Percentiles rank a stretch among this genome's conserved stretches.
Evolutionary conservation across 2,797 vertebrate genomes (phyloP).

Genomic region (Girardinus metallicus): DNA sequence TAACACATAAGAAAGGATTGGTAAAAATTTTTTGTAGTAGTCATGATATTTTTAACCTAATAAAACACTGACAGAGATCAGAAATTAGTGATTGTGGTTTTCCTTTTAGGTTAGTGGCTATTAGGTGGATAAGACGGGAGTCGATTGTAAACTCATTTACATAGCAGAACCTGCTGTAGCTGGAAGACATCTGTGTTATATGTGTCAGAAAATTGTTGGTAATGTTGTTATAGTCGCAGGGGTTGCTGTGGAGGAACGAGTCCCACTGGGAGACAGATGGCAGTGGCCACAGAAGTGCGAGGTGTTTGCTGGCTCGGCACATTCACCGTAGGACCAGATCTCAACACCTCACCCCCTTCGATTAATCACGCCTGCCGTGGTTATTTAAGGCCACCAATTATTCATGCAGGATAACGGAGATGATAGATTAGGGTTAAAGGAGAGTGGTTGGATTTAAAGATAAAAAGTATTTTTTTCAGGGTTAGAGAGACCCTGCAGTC

Average conservation of each 20-base stretch:
- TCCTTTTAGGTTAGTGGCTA: not conserved
- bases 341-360: constrained; percentile 74
- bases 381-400: constrained; percentile 80
- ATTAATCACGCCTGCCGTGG: constrained; percentile 76
- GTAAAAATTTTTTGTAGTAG: not conserved
- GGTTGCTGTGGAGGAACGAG: constrained; percentile 63
- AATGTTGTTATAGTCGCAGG: constrained; percentile 52
- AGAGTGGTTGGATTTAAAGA: constrained; percentile 72
- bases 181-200: constrained; percentile 56
- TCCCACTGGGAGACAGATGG: constrained; percentile 83
- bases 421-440: constrained; percentile 84
- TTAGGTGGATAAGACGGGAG: not conserved
- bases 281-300: constrained; percentile 73
- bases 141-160: constrained; percentile 19
- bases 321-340: constrained; percentile 77
- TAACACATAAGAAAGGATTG: not conserved
- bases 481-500: constrained; percentile 30
- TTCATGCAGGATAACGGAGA: constrained; percentile 75
- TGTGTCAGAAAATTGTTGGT: constrained; percentile 61
- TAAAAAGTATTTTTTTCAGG: constrained; percentile 56
- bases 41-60: not conserved
- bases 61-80: not conserved
- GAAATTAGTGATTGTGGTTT: not conserved
- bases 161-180: constrained; percentile 30
- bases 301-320: constrained; percentile 79